phyloP scores from a whole-genome alignment of 2,797 vertebrate species.

The Gallinago stenura region DNA sequence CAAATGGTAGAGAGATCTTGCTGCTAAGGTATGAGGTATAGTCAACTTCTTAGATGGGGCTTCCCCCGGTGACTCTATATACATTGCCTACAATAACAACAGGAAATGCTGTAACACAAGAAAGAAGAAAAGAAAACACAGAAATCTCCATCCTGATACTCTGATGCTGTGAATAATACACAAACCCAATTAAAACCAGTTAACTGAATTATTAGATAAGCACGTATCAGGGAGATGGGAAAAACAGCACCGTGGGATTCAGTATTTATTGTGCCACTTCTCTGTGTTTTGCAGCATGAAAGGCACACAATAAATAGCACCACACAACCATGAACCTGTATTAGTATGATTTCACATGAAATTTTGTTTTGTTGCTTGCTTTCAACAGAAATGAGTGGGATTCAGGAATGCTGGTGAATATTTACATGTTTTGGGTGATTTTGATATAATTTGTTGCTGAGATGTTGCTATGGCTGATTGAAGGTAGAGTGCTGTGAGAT shows the following conservation, averaged over 20 bases:
- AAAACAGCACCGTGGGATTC: neutral
- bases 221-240: neutral
- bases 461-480: neutral
- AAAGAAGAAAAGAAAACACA: neutral
- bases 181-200: neutral
- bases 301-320: neutral
- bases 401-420: neutral
- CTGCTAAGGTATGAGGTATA: rapidly evolving
- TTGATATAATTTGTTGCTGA: neutral
- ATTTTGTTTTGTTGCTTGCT: neutral
- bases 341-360: neutral
- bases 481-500: neutral
- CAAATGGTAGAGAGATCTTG: neutral
- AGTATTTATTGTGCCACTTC: neutral
- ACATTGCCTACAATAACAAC: neutral
- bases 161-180: neutral
- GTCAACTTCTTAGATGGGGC: neutral
- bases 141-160: neutral
- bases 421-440: neutral
- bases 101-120: neutral
- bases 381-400: neutral
- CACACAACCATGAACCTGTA: neutral
- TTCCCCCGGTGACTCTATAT: neutral
- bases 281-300: neutral
- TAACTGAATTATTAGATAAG: neutral